phyloP scores from a whole-genome alignment of 2,888 invertebrate species.

The Mellilla xanthometata region DNA sequence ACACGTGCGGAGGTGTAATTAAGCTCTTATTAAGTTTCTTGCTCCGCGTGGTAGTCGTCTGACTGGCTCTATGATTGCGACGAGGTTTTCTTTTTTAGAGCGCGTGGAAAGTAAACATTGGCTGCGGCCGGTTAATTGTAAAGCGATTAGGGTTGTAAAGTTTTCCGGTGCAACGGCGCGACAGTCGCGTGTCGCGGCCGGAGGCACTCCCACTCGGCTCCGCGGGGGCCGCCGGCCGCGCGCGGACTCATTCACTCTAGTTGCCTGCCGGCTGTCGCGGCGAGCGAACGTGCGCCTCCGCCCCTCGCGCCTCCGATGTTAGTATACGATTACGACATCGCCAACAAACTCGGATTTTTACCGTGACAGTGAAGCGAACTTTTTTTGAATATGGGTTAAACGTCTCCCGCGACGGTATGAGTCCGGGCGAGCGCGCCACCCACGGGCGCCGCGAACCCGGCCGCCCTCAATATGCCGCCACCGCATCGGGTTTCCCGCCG shows the following conservation, averaged over 20 bases:
- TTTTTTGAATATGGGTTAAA: conserved; percentile 88
- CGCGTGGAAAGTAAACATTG: conserved; percentile 71
- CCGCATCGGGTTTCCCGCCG: conserved; percentile 77
- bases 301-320: conserved; percentile 72
- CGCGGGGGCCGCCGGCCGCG: conserved; percentile 65
- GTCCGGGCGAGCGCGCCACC: conserved; percentile 81
- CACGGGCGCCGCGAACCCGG: conserved; percentile 79
- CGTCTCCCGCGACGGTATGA: conserved; percentile 75
- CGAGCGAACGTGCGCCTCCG: conserved; percentile 65
- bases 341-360: conserved; percentile 65
- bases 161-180: conserved; percentile 71
- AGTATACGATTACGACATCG: conserved; percentile 79
- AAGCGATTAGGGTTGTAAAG: conserved; percentile 75
- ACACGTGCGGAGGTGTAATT: conserved; percentile 12
- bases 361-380: conserved; percentile 76
- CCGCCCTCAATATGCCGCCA: conserved; percentile 77
- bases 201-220: conserved; percentile 73
- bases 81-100: conserved; percentile 27
- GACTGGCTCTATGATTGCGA: conserved; percentile 12
- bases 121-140: conserved; percentile 64
- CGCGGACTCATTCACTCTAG: conserved; percentile 76
- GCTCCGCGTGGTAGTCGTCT: not conserved
- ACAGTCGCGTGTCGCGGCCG: conserved; percentile 63
- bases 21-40: conserved; percentile 10
- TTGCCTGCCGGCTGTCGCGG: conserved; percentile 73